phyloP scores from a whole-genome alignment of 92 coral and sea anemone genomes.

The Parazoanthus swiftii region DNA sequence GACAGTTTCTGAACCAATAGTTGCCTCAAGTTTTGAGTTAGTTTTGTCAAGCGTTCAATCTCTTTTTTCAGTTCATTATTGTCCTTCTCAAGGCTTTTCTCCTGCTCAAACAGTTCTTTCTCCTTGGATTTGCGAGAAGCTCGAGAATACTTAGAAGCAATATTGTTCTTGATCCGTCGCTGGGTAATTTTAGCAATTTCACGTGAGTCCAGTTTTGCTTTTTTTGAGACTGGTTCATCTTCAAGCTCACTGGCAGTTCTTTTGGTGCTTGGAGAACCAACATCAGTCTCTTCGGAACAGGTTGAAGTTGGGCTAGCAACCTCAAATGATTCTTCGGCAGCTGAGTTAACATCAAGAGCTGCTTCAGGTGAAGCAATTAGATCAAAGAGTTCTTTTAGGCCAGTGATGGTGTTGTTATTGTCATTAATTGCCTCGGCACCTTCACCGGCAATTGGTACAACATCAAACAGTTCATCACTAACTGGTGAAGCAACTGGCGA shows the following conservation, averaged over 20 bases:
- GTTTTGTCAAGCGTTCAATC: constrained; percentile 62
- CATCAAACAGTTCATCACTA: constrained; percentile 1
- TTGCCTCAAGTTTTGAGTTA: constrained; percentile 66
- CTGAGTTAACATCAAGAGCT: neutral
- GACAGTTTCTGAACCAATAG: constrained; percentile 70
- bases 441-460: neutral
- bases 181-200: constrained; percentile 54
- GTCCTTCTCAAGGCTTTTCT: constrained; percentile 63
- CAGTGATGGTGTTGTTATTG: neutral
- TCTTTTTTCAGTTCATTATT: constrained; percentile 69
- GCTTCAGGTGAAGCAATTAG: constrained; percentile 1
- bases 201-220: neutral
- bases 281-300: constrained; percentile 19
- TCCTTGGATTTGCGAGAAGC: constrained; percentile 80
- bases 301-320: constrained; percentile 11
- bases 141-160: constrained; percentile 81
- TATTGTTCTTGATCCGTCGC: constrained; percentile 87
- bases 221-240: constrained; percentile 1
- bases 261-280: constrained; percentile 9
- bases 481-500: constrained; percentile 28
- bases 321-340: neutral
- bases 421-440: neutral
- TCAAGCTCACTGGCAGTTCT: constrained; percentile 15
- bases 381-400: constrained; percentile 32
- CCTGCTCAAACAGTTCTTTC: constrained; percentile 73